Evolutionary conservation across 1,140 invertebrate genomes (phyloP).

Genomic region (Heliconius congener): DNA sequence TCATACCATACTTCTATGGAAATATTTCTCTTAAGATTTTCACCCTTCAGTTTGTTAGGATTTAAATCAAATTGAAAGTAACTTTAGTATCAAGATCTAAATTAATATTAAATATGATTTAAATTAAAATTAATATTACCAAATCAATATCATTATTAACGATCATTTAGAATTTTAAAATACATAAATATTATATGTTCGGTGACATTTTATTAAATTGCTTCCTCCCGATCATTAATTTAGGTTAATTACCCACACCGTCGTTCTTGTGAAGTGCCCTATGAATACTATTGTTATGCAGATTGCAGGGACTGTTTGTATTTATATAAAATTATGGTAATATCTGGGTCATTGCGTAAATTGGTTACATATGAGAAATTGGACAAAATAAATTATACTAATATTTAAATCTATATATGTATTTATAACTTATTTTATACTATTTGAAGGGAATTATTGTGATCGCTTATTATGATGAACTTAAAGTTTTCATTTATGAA

Average conservation of each 20-base stretch:
- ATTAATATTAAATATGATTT: no score
- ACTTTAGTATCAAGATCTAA: neutral
- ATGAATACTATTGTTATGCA: constrained; percentile 11
- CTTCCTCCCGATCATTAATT: constrained; percentile 10
- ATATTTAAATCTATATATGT: no score
- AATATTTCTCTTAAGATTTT: no score
- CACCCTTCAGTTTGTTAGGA: neutral
- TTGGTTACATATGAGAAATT: neutral
- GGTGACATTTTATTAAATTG: constrained; percentile 5
- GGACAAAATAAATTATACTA: neutral
- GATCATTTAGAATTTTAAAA: neutral
- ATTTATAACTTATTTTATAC: no score
- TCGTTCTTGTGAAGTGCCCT: constrained; percentile 7
- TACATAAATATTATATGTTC: neutral
- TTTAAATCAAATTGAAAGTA: neutral
- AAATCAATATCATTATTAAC: no score
- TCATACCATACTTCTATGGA: no score
- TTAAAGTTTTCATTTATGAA: no score
- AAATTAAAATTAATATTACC: no score
- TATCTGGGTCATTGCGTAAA: constrained; percentile 4
- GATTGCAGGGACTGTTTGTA: constrained; percentile 13
- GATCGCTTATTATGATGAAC: no score
- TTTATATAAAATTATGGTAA: constrained; percentile 7
- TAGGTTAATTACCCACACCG: constrained; percentile 5
- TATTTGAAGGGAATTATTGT: no score